Evolutionary conservation across 2,113 vertebrate genomes (phyloP).

Genomic region (Spea multiplicata): DNA sequence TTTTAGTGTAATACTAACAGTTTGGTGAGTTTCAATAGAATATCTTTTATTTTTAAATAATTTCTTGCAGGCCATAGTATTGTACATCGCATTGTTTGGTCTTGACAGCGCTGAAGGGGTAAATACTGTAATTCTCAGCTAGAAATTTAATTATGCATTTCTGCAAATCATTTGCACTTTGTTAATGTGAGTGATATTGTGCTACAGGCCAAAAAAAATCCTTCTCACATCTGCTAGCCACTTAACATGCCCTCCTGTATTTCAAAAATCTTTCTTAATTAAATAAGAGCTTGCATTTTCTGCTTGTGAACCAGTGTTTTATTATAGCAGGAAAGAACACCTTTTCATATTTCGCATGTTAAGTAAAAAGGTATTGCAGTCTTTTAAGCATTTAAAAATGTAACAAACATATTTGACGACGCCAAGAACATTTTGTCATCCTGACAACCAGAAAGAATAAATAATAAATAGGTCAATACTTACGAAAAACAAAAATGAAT

Average conservation of each 20-base stretch:
- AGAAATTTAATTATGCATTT: slow-evolving; percentile 46
- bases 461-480: not conserved
- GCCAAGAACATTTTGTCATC: not conserved
- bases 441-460: not conserved
- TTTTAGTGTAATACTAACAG: not conserved
- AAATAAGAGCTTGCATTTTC: slow-evolving; percentile 19
- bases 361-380: not conserved
- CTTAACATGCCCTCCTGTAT: slow-evolving; percentile 35
- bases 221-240: slow-evolving; percentile 33
- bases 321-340: not conserved
- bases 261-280: slow-evolving; percentile 24
- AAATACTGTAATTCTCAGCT: slow-evolving; percentile 34
- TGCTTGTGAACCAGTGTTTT: slow-evolving; percentile 29
- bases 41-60: slow-evolving; percentile 9
- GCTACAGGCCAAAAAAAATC: slow-evolving; percentile 24
- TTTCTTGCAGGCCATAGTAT: not conserved
- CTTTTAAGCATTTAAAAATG: not conserved
- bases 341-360: not conserved
- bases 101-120: slow-evolving; percentile 36
- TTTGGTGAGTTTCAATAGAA: slow-evolving; percentile 1
- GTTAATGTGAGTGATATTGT: slow-evolving; percentile 25
- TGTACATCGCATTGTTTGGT: slow-evolving; percentile 13
- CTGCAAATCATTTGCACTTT: slow-evolving; percentile 33
- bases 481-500: slow-evolving; percentile 38
- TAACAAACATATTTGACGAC: not conserved